Evolutionary conservation across 2,113 vertebrate genomes (phyloP), one percentile per base, ranked within the genome.

Genomic region (Lipophrys pholis): DNA sequence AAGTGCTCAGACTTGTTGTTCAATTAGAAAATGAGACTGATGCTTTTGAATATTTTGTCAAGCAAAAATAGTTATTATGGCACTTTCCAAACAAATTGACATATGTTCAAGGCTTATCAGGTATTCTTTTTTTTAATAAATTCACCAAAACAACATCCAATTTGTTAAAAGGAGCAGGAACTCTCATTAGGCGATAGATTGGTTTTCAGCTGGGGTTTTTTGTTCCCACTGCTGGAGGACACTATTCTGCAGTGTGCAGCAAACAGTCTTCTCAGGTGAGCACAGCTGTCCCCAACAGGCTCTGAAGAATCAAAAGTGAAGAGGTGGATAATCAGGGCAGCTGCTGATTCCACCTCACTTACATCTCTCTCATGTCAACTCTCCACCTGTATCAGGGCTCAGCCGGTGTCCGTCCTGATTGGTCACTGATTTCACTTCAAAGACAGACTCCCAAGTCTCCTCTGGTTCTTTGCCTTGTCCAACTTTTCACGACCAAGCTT

Each of bases 21-120:
- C 46, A 65, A 48, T 56, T 16, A 45, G 41, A 58, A 54, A 67
- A 71, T 57, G 3, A 43, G 54, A 35, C 7, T 35, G 16, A 3
- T 3, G 6, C 48, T 7, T 62, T 42, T 55, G 9, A 39, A 45
- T 58, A 12, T 5, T 53, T 48, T 52, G 2, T 15, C n/a, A 45
- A 38, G 10, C 6, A 30, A 21, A 48, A 64, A 53, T 21, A 16
- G 46, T 63, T 5, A 43, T 39, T 1, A 12, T 50, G 8, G 7
- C 38, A 3, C 49, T 60, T 40, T 10, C 50, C 16, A 16, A 8
- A 7, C 40, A 8, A 42, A n/a, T 1, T 40, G 30, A 56, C n/a
- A 30, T 59, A 39, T 55, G 30, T 63, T 54, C 15, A 45, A 40
- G 14, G 9, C 38, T 66, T 45, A 60, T 58, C 11, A 0, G 11